Conservation (phyloP, 2,888 invertebrate genomes). For the Aspidiotus rigidus region DNA sequence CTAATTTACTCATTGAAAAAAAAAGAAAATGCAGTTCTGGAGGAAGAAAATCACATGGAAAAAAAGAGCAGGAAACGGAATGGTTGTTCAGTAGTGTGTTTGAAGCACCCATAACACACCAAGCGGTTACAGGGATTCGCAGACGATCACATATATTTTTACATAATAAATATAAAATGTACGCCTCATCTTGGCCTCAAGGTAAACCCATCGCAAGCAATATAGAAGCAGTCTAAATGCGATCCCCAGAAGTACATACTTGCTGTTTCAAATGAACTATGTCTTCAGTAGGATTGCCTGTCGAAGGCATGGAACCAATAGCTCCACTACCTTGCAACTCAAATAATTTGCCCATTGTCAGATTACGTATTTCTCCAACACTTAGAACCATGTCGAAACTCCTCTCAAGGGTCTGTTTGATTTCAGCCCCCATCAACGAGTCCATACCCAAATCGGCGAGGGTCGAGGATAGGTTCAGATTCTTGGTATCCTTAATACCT, state of each 20-base stretch:
- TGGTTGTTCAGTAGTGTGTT: too few species aligned
- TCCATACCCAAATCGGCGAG: conserved; percentile 96
- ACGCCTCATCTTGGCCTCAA: too few species aligned
- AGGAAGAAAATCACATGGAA: too few species aligned
- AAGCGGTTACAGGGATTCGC: too few species aligned
- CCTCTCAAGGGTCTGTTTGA: conserved; percentile 89
- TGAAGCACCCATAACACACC: too few species aligned
- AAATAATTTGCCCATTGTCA: conserved; percentile 67
- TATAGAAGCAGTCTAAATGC: neutral
- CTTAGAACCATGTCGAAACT: conserved; percentile 83
- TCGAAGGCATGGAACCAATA: conserved; percentile 39
- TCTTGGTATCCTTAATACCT: conserved; percentile 77
- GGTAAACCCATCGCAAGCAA: too few species aligned
- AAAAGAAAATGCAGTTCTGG: too few species aligned
- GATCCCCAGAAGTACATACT: neutral
- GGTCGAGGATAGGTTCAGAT: conserved; percentile 63
- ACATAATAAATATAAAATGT: too few species aligned
- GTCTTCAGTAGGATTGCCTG: conserved; percentile 38
- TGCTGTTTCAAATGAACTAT: neutral
- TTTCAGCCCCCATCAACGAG: conserved; percentile 97
- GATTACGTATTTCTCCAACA: conserved; percentile 78
- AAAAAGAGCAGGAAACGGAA: too few species aligned
- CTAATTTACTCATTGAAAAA: too few species aligned
- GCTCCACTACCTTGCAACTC: conserved; percentile 47
- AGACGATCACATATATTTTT: too few species aligned